phyloP scores from a whole-genome alignment of 2,888 invertebrate genomes.

The Notodonta dromedarius region DNA sequence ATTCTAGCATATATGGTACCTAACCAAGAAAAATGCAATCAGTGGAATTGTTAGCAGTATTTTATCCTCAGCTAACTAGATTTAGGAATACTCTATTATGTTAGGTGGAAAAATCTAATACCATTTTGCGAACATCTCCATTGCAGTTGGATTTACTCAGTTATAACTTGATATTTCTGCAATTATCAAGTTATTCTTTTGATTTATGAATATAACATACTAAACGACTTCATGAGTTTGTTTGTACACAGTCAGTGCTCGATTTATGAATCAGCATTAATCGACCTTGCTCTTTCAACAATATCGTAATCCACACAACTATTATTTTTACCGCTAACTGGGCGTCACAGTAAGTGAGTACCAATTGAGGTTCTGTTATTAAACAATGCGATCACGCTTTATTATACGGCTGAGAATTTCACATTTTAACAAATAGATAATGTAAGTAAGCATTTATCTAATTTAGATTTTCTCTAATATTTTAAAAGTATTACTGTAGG shows the following conservation, averaged over 20 bases:
- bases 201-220: not conserved
- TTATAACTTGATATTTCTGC: too few relatives aligned
- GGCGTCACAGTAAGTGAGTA: constrained; percentile 42
- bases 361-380: not conserved
- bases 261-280: constrained; percentile 5
- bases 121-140: too few relatives aligned
- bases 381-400: not conserved
- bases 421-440: not conserved
- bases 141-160: too few relatives aligned
- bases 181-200: not conserved
- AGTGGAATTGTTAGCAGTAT: too few relatives aligned
- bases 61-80: too few relatives aligned
- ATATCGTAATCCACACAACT: constrained; percentile 21
- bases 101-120: too few relatives aligned
- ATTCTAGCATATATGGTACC: too few relatives aligned
- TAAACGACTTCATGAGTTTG: not conserved
- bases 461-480: not conserved
- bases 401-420: not conserved
- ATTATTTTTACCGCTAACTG: constrained; percentile 45
- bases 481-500: too few relatives aligned
- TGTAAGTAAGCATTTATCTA: not conserved
- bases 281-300: constrained; percentile 20
- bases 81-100: too few relatives aligned
- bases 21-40: too few relatives aligned
- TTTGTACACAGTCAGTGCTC: constrained; percentile 4